Percentiles rank a stretch among this genome's conserved stretches.
Evolutionary conservation across 2,888 invertebrate species (phyloP).

Genomic region (Drosophila neonasuta): DNA sequence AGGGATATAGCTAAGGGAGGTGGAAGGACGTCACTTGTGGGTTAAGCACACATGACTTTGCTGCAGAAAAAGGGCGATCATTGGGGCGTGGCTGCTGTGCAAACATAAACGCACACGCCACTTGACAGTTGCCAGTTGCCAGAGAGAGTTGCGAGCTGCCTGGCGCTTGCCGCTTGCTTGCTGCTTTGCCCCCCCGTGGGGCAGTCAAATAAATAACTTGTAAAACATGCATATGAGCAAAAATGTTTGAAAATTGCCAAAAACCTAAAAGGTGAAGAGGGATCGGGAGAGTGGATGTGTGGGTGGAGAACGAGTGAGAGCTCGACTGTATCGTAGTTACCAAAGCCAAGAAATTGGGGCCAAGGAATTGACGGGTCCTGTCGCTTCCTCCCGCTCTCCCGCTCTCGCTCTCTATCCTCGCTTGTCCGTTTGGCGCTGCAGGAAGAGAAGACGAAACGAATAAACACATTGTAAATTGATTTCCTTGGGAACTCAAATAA

Average conservation of each 20-base stretch:
- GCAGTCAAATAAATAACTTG: slow-evolving; percentile 77
- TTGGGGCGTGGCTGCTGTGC: slow-evolving; percentile 55
- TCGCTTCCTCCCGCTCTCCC: background rate
- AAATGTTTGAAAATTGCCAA: slow-evolving; percentile 76
- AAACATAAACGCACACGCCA: slow-evolving; percentile 63
- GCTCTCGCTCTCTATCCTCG: background rate
- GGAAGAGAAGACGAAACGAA: slow-evolving; percentile 72
- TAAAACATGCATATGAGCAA: slow-evolving; percentile 79
- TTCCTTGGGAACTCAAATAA: slow-evolving; percentile 79
- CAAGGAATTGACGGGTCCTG: slow-evolving; percentile 46
- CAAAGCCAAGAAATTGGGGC: slow-evolving; percentile 48
- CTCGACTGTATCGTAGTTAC: slow-evolving; percentile 64
- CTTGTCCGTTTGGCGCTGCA: slow-evolving; percentile 18
- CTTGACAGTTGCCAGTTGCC: slow-evolving; percentile 37
- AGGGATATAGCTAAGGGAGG: background rate
- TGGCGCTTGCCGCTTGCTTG: slow-evolving; percentile 23
- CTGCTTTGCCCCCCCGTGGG: slow-evolving; percentile 30
- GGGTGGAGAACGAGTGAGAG: background rate
- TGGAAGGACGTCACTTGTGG: slow-evolving; percentile 51
- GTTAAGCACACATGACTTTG: slow-evolving; percentile 73
- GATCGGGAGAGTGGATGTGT: background rate
- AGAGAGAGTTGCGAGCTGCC: slow-evolving; percentile 23
- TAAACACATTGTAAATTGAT: slow-evolving; percentile 77
- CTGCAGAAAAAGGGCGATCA: slow-evolving; percentile 33
- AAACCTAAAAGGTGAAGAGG: slow-evolving; percentile 28